A percentile compares a stretch with the other conserved stretches of the same genome.
phyloP scores from a whole-genome alignment of 2,888 invertebrate species.

The Allolobophora icterica region DNA sequence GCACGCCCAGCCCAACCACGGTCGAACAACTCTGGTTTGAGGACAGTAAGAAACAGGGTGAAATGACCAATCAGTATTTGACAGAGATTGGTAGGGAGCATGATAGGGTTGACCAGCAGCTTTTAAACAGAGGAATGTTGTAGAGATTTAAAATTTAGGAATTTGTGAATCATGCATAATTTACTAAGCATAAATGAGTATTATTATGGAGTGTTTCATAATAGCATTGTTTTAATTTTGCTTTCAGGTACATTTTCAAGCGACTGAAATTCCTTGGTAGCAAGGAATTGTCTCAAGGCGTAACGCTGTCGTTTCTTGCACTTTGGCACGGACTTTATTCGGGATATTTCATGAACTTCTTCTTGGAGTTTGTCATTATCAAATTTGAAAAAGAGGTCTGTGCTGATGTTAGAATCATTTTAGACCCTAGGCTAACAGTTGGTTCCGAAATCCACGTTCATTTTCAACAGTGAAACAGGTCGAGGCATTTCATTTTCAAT shows the following conservation, averaged over 20 bases:
- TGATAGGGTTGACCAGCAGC: background rate
- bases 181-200: background rate
- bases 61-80: too few species aligned
- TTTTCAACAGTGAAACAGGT: background rate
- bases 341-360: conserved; percentile 91
- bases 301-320: conserved; percentile 85
- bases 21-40: too few species aligned
- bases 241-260: conserved; percentile 82
- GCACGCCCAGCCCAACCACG: too few species aligned
- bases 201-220: background rate
- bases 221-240: background rate
- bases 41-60: too few species aligned
- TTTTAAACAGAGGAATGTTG: background rate
- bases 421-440: background rate
- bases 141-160: background rate
- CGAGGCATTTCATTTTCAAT: background rate
- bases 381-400: conserved; percentile 59
- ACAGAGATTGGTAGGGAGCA: too few species aligned
- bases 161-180: background rate
- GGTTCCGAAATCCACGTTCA: background rate
- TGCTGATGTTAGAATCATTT: background rate
- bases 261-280: conserved; percentile 88
- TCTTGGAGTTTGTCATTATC: conserved; percentile 80
- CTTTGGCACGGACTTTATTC: conserved; percentile 94
- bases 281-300: conserved; percentile 78